Evolutionary conservation across 2,888 invertebrate species (phyloP).

Genomic region (Amphipyra berbera): DNA sequence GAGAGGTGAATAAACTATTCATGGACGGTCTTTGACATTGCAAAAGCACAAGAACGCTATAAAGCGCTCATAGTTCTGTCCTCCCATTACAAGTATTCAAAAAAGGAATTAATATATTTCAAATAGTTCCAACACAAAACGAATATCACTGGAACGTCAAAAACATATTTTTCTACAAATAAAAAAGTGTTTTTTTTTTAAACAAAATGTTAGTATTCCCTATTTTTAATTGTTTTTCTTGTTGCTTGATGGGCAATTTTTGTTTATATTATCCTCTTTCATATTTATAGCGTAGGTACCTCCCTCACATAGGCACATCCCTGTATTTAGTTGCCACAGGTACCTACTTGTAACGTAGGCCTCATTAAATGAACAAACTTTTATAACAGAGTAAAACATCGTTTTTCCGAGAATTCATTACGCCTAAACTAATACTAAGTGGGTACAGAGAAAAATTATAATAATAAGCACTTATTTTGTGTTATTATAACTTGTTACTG

Average conservation of each 20-base stretch:
- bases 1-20: slow-evolving; percentile 47
- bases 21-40: slow-evolving; percentile 46
- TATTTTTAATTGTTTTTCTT: too few relatives aligned
- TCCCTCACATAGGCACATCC: too few relatives aligned
- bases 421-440: background rate
- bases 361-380: background rate
- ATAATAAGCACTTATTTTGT: background rate
- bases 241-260: too few relatives aligned
- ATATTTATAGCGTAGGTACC: too few relatives aligned
- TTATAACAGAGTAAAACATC: background rate
- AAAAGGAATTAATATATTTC: background rate
- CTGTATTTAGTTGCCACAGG: too few relatives aligned
- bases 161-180: too few relatives aligned
- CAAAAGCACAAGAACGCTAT: slow-evolving; percentile 3
- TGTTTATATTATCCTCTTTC: too few relatives aligned
- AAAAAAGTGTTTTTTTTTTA: too few relatives aligned
- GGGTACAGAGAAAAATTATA: background rate
- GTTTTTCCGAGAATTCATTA: background rate
- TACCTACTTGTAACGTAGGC: background rate
- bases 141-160: too few relatives aligned
- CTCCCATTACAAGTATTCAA: background rate
- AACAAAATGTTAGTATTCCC: too few relatives aligned
- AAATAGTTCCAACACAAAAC: too few relatives aligned
- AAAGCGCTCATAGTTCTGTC: background rate
- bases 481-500: background rate